Base-by-base conservation (phyloP, 2,888 invertebrate genomes). In the Trichopoda pennipes region DNA sequence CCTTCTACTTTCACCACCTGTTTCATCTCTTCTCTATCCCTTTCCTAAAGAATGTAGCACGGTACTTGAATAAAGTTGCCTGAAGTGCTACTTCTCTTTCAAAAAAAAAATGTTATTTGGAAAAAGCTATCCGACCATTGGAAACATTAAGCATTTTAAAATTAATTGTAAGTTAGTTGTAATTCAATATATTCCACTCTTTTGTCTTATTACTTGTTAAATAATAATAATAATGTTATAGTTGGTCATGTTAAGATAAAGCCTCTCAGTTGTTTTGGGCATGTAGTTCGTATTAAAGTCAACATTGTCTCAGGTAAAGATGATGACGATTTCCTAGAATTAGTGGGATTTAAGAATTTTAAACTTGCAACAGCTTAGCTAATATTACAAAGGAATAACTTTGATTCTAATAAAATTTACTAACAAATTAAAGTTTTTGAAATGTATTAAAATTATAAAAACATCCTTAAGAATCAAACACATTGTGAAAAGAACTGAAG, bases 251-350 rank as follows among this genome's bases (percentile, higher is more conserved):
- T 66, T 58, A 23, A 23, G 19, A 16, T 12, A 3, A 38, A 14
- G 16, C 14, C 35, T 63, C 16, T n/a, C 9, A 55, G 19, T 55
- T 19, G 55, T 66, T 53, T 68, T 23, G 55, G 16, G 19, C 16
- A 28, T 56, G 16, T 42, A 44, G 55, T 55, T 35, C n/a, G 61
- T 49, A 74, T 68, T 74, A 66, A 55, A 74, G 53, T 38, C 38
- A 38, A 60, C 60, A 68, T 76, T 74, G 61, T 74, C 56, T 63
- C 56, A 69, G 49, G 73, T 74, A 68, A 66, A 49, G 55, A 68
- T 74, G 69, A 72, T 60, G 58, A 66, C 4, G 61, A 64, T 58
- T 79, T 74, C 74, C 63, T 21, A 42, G 74, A 80, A 74, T 49
- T 56, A 68, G 56, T 35, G 49, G 38, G 44, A 42, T 53, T 47